Evolutionary conservation across 2,888 invertebrate genomes (phyloP).

Genomic region (Agrotis exclamationis): DNA sequence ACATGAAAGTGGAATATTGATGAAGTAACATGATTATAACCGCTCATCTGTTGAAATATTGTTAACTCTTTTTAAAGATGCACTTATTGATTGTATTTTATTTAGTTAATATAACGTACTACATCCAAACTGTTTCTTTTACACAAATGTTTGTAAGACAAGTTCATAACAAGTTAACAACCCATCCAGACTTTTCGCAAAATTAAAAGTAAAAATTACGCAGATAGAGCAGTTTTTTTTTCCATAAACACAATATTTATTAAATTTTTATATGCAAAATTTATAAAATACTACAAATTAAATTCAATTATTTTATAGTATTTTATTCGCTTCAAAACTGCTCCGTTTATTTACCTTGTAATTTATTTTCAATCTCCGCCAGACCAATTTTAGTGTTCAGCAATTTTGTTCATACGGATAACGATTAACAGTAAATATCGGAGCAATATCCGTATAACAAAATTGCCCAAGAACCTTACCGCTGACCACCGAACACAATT

Average conservation of each 20-base stretch:
- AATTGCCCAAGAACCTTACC: background rate
- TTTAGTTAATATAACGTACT: too few relatives aligned
- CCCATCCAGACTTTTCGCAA: too few relatives aligned
- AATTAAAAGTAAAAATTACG: too few relatives aligned
- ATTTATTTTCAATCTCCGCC: background rate
- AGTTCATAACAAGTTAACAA: too few relatives aligned
- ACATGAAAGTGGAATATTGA: conserved; percentile 1
- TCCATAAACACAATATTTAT: too few relatives aligned
- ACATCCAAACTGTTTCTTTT: background rate
- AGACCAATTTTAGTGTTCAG: background rate
- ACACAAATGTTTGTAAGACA: too few relatives aligned
- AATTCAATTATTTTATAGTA: too few relatives aligned
- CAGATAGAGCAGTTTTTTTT: too few relatives aligned
- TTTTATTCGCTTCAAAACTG: background rate
- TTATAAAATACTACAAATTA: too few relatives aligned
- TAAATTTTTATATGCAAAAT: too few relatives aligned
- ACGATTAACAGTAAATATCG: background rate
- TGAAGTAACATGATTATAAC: background rate
- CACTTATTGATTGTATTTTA: too few relatives aligned
- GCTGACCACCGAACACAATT: background rate
- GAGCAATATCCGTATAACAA: background rate
- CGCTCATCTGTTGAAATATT: too few relatives aligned
- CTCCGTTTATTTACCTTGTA: background rate
- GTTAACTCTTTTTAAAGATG: background rate
- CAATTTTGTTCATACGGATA: background rate